Evolutionary conservation across 1,140 invertebrate species (phyloP).

Genomic region (Venturia canescens): DNA sequence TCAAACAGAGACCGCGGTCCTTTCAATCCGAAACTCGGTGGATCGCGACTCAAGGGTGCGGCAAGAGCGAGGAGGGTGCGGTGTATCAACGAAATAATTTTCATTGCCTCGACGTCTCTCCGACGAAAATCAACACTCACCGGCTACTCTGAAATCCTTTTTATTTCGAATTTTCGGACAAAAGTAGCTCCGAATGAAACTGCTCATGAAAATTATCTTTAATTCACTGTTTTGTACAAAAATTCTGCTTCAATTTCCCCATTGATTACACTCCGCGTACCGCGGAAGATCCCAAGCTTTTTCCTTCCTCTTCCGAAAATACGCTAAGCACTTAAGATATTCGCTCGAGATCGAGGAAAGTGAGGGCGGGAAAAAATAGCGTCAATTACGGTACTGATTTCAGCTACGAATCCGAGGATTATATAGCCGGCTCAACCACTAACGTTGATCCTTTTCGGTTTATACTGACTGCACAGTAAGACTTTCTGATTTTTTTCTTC

Average conservation of each 20-base stretch:
- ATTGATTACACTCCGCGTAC: too few relatives aligned
- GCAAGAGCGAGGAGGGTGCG: neutral
- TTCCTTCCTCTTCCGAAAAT: neutral
- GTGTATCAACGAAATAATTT: neutral
- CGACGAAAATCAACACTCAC: conserved; percentile 27
- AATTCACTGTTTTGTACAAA: too few relatives aligned
- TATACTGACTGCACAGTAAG: conserved; percentile 39
- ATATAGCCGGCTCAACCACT: conserved; percentile 65
- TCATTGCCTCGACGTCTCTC: conserved; percentile 40
- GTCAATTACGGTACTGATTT: conserved; percentile 76
- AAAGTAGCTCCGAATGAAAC: neutral
- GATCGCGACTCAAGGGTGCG: conserved; percentile 35
- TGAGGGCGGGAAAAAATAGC: conserved; percentile 67
- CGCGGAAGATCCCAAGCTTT: neutral
- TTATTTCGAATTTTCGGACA: neutral
- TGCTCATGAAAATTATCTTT: neutral
- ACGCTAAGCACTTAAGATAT: neutral
- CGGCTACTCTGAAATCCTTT: neutral
- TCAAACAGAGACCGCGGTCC: conserved; percentile 61
- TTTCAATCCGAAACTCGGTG: conserved; percentile 56
- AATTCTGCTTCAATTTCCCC: too few relatives aligned
- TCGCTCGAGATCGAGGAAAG: neutral
- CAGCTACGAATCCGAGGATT: conserved; percentile 71
- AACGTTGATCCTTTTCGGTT: conserved; percentile 68
- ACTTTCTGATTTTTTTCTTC: conserved; percentile 38